Base-by-base conservation (phyloP, 2,113 vertebrate species). In the Hepsetus odoe region DNA sequence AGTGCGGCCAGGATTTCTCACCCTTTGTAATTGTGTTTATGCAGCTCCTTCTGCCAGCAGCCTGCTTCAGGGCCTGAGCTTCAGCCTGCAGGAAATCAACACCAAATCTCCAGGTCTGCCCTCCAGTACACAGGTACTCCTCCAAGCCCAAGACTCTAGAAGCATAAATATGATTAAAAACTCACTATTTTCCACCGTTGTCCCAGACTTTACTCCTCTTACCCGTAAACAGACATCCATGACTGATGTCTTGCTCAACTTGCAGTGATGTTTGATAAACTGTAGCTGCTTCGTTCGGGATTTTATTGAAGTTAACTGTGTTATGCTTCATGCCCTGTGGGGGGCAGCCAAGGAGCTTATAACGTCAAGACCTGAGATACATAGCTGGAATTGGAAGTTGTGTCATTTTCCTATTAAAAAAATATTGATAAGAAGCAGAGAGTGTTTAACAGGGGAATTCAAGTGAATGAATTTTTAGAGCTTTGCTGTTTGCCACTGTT, bases 31-130 rank as follows among this genome's bases (percentile, higher is more conserved):
- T 28, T 65, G 42, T 64, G 26, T 80, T 24, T 87, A 42, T 84
- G n/a, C 56, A 97, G 95, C 94, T n/a, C 84, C 95, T 14, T 97
- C 96, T 72, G 97, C 96, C 87, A 98, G 97, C 91, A 98, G 96
- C 92, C 94, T 99, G 67, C 93, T 99, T 3, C 98, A 98, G 83
- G 97, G 98, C 24, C 92, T 99, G 87, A 99, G 97, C 92, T 98
- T 98, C 94, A 99, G 96, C 85, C 93, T 99, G 71, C 98, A 99
- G 91, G 98, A 99, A 85, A 97, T 99, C 1, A 91, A 94, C 82
- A 94, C 94, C 83, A 98, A 97, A 89, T 71, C 94, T 18, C 82
- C 95, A n/a, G 90, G 90, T 76, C 85, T 97, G 70, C 90, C 96
- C 3, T 89, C 91, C 28, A 86, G 90, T 2, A 86, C 86, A 14